A percentile compares a stretch with the other conserved stretches of the same genome.
phyloP scores from a whole-genome alignment of 2,797 vertebrate species.

The Forpus xanthops region DNA sequence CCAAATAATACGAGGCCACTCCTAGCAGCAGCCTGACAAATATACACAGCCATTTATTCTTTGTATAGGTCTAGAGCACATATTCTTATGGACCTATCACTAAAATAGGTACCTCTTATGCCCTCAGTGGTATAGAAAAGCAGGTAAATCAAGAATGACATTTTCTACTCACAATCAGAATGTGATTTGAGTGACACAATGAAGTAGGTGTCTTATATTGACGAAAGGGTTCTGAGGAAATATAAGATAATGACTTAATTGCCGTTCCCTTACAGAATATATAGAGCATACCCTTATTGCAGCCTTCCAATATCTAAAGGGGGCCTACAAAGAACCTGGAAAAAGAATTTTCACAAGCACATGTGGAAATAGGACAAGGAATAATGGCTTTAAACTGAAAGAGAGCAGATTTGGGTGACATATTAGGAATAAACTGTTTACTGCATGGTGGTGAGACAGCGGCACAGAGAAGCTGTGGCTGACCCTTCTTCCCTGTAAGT shows the following conservation, averaged over 20 bases:
- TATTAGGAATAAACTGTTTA: neutral
- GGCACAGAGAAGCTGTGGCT: neutral
- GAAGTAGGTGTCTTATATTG: neutral
- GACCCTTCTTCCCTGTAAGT: too few species aligned
- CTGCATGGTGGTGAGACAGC: neutral
- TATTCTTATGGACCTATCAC: fast-evolving
- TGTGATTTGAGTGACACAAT: neutral
- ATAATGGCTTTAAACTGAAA: neutral
- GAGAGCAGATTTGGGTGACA: neutral
- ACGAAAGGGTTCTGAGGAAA: neutral
- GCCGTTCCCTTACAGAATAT: neutral
- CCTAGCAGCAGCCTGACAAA: conserved; percentile 32
- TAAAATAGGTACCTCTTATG: neutral
- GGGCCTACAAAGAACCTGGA: neutral
- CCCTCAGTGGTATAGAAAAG: neutral
- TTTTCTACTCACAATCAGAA: neutral
- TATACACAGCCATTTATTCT: neutral
- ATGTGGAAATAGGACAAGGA: neutral
- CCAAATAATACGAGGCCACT: conserved; percentile 24
- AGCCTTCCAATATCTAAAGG: neutral
- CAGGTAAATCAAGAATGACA: neutral
- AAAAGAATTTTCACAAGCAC: neutral
- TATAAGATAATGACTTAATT: neutral
- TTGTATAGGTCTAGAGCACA: neutral
- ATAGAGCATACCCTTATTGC: neutral